Evolutionary conservation across 2,888 invertebrate species (phyloP), one percentile per base, ranked within the genome.

Genomic region (Nymphalis polychloros): DNA sequence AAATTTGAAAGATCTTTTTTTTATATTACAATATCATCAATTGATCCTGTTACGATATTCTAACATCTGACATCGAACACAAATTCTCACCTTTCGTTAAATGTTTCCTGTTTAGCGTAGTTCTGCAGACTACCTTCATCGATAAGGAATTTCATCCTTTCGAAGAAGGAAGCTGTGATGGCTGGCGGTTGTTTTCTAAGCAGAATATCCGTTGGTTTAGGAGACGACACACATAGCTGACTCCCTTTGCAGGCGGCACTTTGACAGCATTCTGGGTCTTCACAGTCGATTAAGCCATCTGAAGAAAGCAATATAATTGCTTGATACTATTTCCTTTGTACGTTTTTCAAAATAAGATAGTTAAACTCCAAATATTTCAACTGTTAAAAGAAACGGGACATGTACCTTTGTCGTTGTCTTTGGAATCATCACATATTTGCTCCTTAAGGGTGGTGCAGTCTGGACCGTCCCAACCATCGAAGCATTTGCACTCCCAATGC

Each of bases 81-180:
- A 55, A 73, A 77, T 73, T 68, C 95, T 94, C 95, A 99, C 99
- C 98, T 98, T 93, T 98, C 98, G 91, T 99, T 98, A 93, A 99
- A 99, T 47, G 97, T 97, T 85, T 97, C 97, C 84, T 97, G 95
- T 77, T 97, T 96, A 13, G 99, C 98, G 90, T 99, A 99, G 89
- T 97, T 98, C 90, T 99, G 99, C 64, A 99, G 95, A 86, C 98
- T 98, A 84, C 98, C 98, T 87, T 98, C 98, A 88, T 99, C 99
- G 76, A 99, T 98, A 75, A 99, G 94, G 93, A 99, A 99, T 85
- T 98, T 97, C 97, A 99, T 98, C 81, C 98, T 95, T 86, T 99
- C 98, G 85, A 98, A 99, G 94, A 99, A 99, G 1, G 98, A 98
- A 1, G 99, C 98, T 0, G 98, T 99, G 80, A 98, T 97, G 31